Base-by-base conservation (phyloP, 2,113 vertebrate genomes). In the Hydrochoerus hydrochaeris region DNA sequence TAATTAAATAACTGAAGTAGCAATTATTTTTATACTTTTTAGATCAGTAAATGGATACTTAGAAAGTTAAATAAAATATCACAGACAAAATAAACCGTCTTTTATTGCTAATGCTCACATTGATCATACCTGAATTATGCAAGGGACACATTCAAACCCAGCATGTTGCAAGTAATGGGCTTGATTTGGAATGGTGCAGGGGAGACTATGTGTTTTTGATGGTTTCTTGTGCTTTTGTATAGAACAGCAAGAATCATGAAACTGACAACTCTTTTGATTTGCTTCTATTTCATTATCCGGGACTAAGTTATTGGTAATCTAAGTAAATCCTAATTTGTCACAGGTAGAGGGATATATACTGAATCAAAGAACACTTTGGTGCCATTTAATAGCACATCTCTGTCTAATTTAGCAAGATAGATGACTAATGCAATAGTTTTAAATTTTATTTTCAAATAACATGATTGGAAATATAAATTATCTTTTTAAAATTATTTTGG, bases 21-120 rank as follows among this genome's bases (percentile, higher is more conserved):
- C 12, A 65, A 60, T 94, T 92, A 75, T 77, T 90, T 94, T 71
- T 71, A 80, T 58, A 28, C 9, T 88, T 77, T 93, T 85, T 85
- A 80, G 49, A 30, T 69, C 8, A 89, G 28, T 41, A 89, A 92
- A 71, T 58, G 17, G 30, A 60, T 67, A 35, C 8, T 63, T 7
- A 54, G 71, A 88, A 38, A 9, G 5, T 90, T 84, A 71, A 65
- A 20, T 63, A 58, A 80, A 94, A 95, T 16, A 30, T 93, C 54
- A 75, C 16, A 77, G 41, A 84, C 16, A 57, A 91, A 67, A 85
- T 62, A 84, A 94, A 52, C 7, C 28, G 38, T 57, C 28, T 44
- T 8, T 88, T 35, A 44, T 32, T 60, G 28, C 7, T n/a, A 13
- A 22, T 13, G 5, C 32, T 46, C 41, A 62, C 41, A 35, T 1